Conservation (phyloP, 53 echinoderm and acorn worm genomes). For the Hippasteria phrygiana region DNA sequence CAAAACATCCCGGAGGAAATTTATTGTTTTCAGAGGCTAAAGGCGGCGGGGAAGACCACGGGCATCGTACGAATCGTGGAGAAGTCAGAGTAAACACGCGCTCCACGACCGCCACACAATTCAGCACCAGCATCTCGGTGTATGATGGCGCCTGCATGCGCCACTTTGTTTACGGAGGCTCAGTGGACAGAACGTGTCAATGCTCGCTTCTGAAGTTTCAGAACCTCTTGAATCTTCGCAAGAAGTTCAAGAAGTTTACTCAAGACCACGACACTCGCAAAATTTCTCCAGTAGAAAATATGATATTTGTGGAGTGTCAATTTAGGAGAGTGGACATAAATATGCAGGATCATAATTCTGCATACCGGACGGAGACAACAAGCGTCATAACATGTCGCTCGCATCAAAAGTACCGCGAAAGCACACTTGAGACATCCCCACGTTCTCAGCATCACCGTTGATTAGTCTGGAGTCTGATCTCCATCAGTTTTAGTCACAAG, state of each 20-base stretch:
- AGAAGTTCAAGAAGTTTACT: slow-evolving; percentile 37
- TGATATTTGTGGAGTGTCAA: slow-evolving; percentile 21
- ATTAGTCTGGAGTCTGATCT: background rate
- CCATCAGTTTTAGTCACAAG: background rate
- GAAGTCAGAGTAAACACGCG: no score
- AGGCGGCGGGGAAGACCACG: background rate
- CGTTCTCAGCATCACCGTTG: background rate
- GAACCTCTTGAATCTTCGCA: background rate
- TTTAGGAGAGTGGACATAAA: slow-evolving; percentile 48
- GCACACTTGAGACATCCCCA: background rate
- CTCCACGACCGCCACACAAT: no score
- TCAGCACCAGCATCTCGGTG: slow-evolving; percentile 15
- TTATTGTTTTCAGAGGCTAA: slow-evolving; percentile 33
- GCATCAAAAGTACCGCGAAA: slow-evolving; percentile 4
- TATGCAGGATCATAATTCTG: background rate
- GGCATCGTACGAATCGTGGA: background rate
- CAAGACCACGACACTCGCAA: background rate
- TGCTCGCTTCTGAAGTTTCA: background rate
- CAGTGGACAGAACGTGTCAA: background rate
- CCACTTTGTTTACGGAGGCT: background rate
- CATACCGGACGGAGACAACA: background rate
- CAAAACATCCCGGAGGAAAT: slow-evolving; percentile 30
- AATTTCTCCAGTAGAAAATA: background rate
- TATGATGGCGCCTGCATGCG: background rate
- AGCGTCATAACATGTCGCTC: background rate